A percentile compares a stretch with the other conserved stretches of the same genome.
These are phyloP conservation scores for Coregonus suidteri DNA, from an alignment of 2,797 vertebrate species.

Conservation along the genomic window DNA sequence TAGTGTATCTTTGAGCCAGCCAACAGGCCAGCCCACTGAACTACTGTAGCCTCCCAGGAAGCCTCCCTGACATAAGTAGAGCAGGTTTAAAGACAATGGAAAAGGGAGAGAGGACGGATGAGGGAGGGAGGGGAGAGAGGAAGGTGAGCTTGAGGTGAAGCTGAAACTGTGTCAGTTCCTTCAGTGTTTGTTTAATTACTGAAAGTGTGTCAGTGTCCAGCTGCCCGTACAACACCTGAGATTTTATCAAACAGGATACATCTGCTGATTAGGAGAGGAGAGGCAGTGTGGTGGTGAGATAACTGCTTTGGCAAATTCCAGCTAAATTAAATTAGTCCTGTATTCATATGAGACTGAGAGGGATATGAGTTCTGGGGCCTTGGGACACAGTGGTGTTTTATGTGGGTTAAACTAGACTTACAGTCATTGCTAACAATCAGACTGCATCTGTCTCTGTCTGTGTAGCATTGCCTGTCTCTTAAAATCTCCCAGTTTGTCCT, in stretches of 20 bases:
- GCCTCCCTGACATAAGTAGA: not conserved
- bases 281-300: conserved; percentile 24
- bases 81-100: not conserved
- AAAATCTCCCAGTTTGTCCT: not conserved
- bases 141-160: conserved; percentile 21
- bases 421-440: not conserved
- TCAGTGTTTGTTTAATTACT: conserved; percentile 25
- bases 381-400: not conserved
- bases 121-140: not conserved
- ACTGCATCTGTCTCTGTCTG: conserved; percentile 4
- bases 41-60: not conserved
- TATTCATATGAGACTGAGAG: conserved; percentile 23
- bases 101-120: not conserved
- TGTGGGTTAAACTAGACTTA: conserved; percentile 5
- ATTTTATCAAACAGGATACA: conserved; percentile 46
- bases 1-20: too few relatives aligned
- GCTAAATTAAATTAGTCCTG: conserved; percentile 32
- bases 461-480: not conserved
- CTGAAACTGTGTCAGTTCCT: conserved; percentile 17
- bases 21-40: not conserved
- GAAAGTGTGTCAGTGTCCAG: conserved; percentile 11
- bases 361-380: conserved; percentile 8
- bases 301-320: conserved; percentile 21
- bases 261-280: conserved; percentile 33
- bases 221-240: conserved; percentile 36